phyloP scores from a whole-genome alignment of 2,797 vertebrate genomes.

The Bovichtus variegatus region DNA sequence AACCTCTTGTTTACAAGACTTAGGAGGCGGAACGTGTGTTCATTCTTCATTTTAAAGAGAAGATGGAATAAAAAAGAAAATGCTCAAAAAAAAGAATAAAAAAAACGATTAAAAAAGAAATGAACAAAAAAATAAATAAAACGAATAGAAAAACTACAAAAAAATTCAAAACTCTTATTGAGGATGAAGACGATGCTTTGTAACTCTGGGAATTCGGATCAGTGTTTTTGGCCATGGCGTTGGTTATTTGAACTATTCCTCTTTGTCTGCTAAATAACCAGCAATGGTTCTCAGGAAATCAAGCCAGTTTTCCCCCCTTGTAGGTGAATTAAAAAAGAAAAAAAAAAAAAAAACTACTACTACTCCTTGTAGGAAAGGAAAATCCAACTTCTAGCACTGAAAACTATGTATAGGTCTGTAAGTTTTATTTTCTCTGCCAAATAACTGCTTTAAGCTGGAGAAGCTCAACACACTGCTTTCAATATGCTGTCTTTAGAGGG shows the following conservation, averaged over 20 bases:
- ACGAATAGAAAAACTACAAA: conserved; percentile 46
- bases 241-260: conserved; percentile 94
- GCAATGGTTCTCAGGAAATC: conserved; percentile 99
- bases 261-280: conserved; percentile 96
- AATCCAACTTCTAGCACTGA: conserved; percentile 99
- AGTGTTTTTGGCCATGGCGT: conserved; percentile 93
- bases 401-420: conserved; percentile 94
- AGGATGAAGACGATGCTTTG: conserved; percentile 94
- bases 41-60: conserved; percentile 97
- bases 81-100: conserved; percentile 17
- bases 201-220: conserved; percentile 99
- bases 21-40: conserved; percentile 93
- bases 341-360: too few relatives aligned
- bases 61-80: conserved; percentile 66
- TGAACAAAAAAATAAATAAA: conserved; percentile 62
- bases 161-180: conserved; percentile 77
- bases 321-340: conserved; percentile 85
- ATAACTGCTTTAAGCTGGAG: conserved; percentile 97
- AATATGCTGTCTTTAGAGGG: conserved; percentile 92
- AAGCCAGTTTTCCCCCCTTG: conserved; percentile 91
- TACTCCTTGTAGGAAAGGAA: conserved; percentile 95
- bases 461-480: conserved; percentile 93
- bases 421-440: conserved; percentile 96
- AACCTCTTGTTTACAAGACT: conserved; percentile 99
- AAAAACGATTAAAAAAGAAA: conserved; percentile 27